Base-by-base conservation (phyloP, 2,888 invertebrate species). In the Linyphia triangularis region DNA sequence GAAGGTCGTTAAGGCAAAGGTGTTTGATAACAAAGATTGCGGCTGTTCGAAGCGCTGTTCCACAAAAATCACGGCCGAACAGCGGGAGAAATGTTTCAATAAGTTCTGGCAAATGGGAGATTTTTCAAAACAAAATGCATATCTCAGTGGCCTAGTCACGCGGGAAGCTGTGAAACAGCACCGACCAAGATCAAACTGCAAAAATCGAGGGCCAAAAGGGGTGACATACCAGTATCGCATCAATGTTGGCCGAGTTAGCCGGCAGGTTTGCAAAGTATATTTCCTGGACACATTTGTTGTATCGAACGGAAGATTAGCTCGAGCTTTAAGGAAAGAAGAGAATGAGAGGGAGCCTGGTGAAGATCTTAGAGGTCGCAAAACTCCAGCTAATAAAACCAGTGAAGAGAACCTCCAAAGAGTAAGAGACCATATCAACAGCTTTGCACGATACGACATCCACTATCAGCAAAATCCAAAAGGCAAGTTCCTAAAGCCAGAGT, bases 121-220 rank as follows among this genome's bases (percentile, higher is more conserved):
- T 67, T 88, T 88, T 70, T 88, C 88, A n/a, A 83, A 82, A 19
- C 88, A 88, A 33, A 88, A 88, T 70, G 88, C 88, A 33, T 88
- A 88, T 59, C 83, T 88, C 16, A 88, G 88, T 51, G 88, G 88
- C 13, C 63, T 88, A 37, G 88, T 88, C 10, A 88, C 83, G 13
- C 59, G 88, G n/a, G 83, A 83, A 63, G 82, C 88, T 33, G 88
- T 88, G 6, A 88, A 83, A 28, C 83, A 88, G 51, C 88, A 88
- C 51, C 82, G 88, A 59, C 83, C 88, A 19, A 69, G 88, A 24
- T 22, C 43, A 22, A 88, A 83, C 24, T 81, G 81, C 30, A 88
- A 88, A 59, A 83, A 83, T 13, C 51, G 88, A n/a, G 88, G 88
- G n/a, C 83, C 88, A 2, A 88, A 88, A 33, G 82, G 83, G 19